Percentiles rank a stretch among this genome's conserved stretches.
Evolutionary conservation across 2,888 invertebrate species (phyloP).

Genomic region (Busseola fusca): DNA sequence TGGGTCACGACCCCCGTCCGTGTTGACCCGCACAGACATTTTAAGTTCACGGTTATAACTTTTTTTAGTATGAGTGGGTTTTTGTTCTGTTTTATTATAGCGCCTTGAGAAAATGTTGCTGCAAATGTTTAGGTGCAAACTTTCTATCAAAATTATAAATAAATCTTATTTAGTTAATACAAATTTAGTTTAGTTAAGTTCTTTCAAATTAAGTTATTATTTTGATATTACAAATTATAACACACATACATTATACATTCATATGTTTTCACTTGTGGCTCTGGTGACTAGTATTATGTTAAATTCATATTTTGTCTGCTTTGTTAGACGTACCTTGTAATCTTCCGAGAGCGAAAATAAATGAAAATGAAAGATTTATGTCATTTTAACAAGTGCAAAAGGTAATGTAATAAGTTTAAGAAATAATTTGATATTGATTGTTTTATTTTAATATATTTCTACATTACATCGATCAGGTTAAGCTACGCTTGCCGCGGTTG

Average conservation of each 20-base stretch:
- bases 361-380: background rate
- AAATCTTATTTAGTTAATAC: too few species aligned
- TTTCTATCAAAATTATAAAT: background rate
- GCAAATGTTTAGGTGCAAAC: conserved; percentile 7
- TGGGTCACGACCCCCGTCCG: conserved; percentile 39
- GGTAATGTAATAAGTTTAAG: background rate
- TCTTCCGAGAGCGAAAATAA: background rate
- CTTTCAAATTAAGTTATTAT: too few species aligned
- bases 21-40: conserved; percentile 30
- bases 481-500: too few species aligned
- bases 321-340: background rate
- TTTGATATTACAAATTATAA: too few species aligned
- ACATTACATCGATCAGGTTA: background rate
- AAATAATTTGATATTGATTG: background rate
- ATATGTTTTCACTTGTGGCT: too few species aligned
- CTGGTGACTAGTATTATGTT: too few species aligned
- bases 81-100: conserved; percentile 10
- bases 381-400: background rate
- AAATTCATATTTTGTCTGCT: too few species aligned
- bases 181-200: too few species aligned
- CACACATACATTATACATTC: too few species aligned
- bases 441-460: background rate
- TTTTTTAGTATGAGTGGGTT: conserved; percentile 4
- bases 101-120: conserved; percentile 22
- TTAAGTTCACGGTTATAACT: conserved; percentile 36